Conservation (phyloP, 2,888 invertebrate species). For the Harmothoe impar region DNA sequence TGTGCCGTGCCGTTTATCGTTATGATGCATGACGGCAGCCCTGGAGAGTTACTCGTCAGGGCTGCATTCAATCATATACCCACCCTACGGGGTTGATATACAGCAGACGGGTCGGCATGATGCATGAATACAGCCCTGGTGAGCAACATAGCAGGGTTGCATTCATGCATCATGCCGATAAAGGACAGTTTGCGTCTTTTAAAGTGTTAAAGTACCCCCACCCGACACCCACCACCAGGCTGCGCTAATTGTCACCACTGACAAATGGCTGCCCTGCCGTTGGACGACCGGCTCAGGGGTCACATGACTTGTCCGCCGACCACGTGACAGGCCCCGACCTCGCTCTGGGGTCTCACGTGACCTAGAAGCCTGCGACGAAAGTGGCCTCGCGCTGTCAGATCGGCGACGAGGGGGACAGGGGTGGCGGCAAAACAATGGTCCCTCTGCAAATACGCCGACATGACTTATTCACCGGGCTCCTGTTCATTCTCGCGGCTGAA, state of each 20-base stretch:
- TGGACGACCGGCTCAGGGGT: not conserved
- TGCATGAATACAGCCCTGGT: too few species aligned
- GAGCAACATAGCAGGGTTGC: not conserved
- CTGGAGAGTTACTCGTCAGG: too few species aligned
- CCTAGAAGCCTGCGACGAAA: not conserved
- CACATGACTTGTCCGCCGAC: slow-evolving; percentile 51
- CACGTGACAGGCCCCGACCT: slow-evolving; percentile 44
- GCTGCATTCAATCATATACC: too few species aligned
- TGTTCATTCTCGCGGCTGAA: slow-evolving; percentile 13
- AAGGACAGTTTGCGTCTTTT: too few species aligned
- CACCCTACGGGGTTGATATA: too few species aligned
- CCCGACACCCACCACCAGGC: not conserved
- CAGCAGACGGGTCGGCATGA: too few species aligned
- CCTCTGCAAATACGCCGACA: not conserved
- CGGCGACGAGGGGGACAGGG: not conserved
- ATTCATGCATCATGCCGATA: not conserved
- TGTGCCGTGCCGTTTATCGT: too few species aligned
- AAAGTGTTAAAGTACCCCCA: too few species aligned
- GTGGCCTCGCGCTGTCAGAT: slow-evolving; percentile 36
- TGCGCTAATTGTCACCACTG: slow-evolving; percentile 45
- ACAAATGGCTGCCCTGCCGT: slow-evolving; percentile 27
- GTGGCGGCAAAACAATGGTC: not conserved
- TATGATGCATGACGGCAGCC: too few species aligned
- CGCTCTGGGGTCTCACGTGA: slow-evolving; percentile 23
- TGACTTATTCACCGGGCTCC: slow-evolving; percentile 24